Base-by-base conservation (phyloP, 2,888 invertebrate genomes). In the Falcaria lacertinaria region DNA sequence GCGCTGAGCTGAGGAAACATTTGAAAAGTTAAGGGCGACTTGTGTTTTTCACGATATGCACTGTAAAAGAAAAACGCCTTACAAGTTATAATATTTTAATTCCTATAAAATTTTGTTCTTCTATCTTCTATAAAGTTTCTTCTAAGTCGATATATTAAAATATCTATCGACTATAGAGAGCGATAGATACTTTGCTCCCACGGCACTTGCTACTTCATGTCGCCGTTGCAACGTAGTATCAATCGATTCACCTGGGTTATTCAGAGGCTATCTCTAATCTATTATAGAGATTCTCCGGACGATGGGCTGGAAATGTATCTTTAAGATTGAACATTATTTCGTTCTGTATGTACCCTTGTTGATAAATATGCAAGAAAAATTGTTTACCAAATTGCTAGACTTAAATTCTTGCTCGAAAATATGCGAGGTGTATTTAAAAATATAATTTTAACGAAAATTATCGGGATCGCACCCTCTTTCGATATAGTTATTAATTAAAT, bases 401-500 rank as follows among this genome's bases (percentile, higher is more conserved):
- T n/a, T n/a, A n/a, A n/a, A n/a, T n/a, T n/a, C n/a, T n/a, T n/a
- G n/a, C n/a, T n/a, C 19, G 19, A 19, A 19, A 19, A 19, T 4
- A 5, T 3, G 19, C 19, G 5, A 3, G 5, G 19, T 5, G 19
- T 19, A 7, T 22, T 6, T 22, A 22, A 22, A 6, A 22, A 22
- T 22, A 22, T 22, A 2, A 22, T 22, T 1, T 1, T 7, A 22
- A 22, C n/a, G n/a, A n/a, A n/a, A n/a, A n/a, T n/a, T 19, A 19
- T 19, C 19, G 19, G 6, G 19, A 11, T 11, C 5, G 1, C 36
- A 7, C n/a, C 37, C n/a, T n/a, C n/a, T n/a, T 15, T 67, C 57
- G 63, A 54, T 54, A 45, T 52, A 52, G 46, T 57, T 59, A 70
- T 74, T 79, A 76, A 79, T 79, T 79, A 76, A 76, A 80, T 75